Percentiles rank a stretch among this genome's conserved stretches.
phyloP scores from a whole-genome alignment of 2,797 vertebrate genomes.

The Diplodus sargus region DNA sequence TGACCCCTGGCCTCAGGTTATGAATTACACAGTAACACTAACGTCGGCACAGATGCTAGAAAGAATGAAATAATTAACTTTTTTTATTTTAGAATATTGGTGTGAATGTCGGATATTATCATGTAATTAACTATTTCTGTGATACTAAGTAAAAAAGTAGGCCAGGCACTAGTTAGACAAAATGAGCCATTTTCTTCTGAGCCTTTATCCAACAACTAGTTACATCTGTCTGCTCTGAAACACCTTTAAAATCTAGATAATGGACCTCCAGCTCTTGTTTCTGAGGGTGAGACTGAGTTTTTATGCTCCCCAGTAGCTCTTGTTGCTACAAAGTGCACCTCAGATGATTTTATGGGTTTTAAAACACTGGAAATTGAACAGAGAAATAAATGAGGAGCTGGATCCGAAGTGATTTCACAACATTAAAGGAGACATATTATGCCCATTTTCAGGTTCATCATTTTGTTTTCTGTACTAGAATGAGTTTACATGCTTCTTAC shows the following conservation, averaged over 20 bases:
- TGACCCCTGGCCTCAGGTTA: conserved; percentile 5
- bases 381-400: not conserved
- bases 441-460: no score
- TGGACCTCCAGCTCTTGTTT: no score
- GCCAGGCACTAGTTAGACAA: not conserved
- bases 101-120: not conserved
- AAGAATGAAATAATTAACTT: not conserved
- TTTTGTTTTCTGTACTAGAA: no score
- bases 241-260: not conserved
- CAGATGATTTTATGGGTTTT: not conserved
- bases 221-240: no score
- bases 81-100: not conserved
- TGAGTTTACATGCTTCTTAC: no score
- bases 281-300: not conserved
- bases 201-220: not conserved
- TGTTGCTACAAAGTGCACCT: not conserved
- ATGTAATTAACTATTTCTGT: not conserved
- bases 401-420: not conserved
- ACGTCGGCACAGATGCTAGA: not conserved
- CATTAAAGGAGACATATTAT: not conserved
- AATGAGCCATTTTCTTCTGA: not conserved
- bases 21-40: conserved; percentile 6
- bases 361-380: not conserved
- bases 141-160: not conserved
- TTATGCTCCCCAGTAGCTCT: not conserved